Conservation (phyloP, 1,140 invertebrate genomes). For the Helicoverpa armigera region DNA sequence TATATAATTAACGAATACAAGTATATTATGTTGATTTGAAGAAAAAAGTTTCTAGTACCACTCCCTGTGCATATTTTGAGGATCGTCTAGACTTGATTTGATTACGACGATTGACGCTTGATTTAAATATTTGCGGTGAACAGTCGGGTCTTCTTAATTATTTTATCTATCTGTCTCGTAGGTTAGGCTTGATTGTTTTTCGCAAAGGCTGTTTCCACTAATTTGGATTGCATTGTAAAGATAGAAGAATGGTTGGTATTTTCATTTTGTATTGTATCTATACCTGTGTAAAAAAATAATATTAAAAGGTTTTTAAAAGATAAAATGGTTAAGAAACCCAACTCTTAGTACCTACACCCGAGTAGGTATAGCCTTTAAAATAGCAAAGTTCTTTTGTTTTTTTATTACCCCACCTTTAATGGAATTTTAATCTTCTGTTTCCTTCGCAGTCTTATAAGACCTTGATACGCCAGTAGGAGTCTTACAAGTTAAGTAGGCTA, state of each 20-base stretch:
- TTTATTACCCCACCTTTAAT: too few relatives aligned
- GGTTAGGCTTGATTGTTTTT: not conserved
- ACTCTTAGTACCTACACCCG: too few relatives aligned
- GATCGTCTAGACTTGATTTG: constrained; percentile 33
- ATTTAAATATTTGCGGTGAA: constrained; percentile 26
- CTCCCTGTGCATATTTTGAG: constrained; percentile 32
- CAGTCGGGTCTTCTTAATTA: constrained; percentile 14
- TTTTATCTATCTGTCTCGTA: constrained; percentile 7
- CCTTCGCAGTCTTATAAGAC: not conserved
- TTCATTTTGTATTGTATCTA: too few relatives aligned
- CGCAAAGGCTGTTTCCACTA: not conserved
- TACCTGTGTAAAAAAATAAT: too few relatives aligned
- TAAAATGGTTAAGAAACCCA: too few relatives aligned
- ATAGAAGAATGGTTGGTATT: not conserved
- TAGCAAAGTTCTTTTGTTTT: too few relatives aligned
- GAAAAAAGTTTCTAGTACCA: constrained; percentile 19
- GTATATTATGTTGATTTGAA: constrained; percentile 14
- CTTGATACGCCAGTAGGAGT: constrained; percentile 5
- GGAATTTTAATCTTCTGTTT: not conserved
- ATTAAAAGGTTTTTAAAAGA: too few relatives aligned
- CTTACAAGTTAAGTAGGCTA: constrained; percentile 7
- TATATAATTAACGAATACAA: constrained; percentile 47
- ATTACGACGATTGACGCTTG: constrained; percentile 33
- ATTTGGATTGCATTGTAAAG: not conserved
- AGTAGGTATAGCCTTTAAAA: too few relatives aligned